Evolutionary conservation across 2,888 invertebrate species (phyloP).

Genomic region (Phoronis australis): DNA sequence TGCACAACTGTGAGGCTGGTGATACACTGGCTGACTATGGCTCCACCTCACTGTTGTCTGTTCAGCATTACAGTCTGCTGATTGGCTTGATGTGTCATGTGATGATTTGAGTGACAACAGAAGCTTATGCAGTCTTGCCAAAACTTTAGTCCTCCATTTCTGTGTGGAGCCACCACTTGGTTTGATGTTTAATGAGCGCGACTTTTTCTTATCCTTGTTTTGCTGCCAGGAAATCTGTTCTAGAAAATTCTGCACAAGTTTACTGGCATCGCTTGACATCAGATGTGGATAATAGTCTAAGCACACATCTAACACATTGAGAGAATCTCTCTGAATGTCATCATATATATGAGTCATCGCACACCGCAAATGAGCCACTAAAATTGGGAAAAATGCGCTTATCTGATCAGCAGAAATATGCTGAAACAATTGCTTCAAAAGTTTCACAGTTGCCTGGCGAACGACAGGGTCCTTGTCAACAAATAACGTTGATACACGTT

Average conservation of each 20-base stretch:
- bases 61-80: too few relatives aligned
- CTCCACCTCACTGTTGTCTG: too few relatives aligned
- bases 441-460: slow-evolving; percentile 56
- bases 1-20: too few relatives aligned
- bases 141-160: slow-evolving; percentile 73
- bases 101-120: too few relatives aligned
- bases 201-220: slow-evolving; percentile 13
- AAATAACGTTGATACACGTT: slow-evolving; percentile 65
- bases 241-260: slow-evolving; percentile 73
- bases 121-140: slow-evolving; percentile 62
- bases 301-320: slow-evolving; percentile 73
- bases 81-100: too few relatives aligned
- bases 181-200: slow-evolving; percentile 66
- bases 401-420: slow-evolving; percentile 21
- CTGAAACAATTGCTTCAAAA: slow-evolving; percentile 46
- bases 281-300: slow-evolving; percentile 64
- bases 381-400: slow-evolving; percentile 69
- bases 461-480: slow-evolving; percentile 66
- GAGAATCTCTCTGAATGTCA: slow-evolving; percentile 75
- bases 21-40: too few relatives aligned
- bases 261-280: slow-evolving; percentile 64
- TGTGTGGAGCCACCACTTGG: slow-evolving; percentile 70
- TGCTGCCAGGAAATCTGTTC: slow-evolving; percentile 68
- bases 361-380: slow-evolving; percentile 76
- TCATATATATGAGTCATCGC: slow-evolving; percentile 84